Percentiles rank a stretch among this genome's conserved stretches.
These are phyloP conservation scores for Leptobrachium leishanense DNA, from an alignment of 2,113 vertebrate species.

Conservation along the genomic window DNA sequence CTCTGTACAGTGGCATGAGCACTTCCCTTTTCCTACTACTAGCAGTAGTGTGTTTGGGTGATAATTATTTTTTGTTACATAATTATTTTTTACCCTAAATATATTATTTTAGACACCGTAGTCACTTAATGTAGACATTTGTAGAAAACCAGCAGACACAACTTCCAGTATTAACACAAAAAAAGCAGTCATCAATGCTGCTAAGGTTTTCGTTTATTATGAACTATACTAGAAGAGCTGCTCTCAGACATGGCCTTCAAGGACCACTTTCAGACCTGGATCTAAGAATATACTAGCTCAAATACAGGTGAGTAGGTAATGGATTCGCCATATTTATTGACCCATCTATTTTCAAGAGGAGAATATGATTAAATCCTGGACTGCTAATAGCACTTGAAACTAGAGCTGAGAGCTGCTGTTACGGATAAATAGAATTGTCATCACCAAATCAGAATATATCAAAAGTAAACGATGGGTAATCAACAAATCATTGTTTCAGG, in stretches of 20 bases:
- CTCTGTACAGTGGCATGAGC: too few relatives aligned
- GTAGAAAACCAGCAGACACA: too few relatives aligned
- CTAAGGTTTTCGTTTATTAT: not conserved
- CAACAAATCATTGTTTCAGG: not conserved
- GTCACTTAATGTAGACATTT: too few relatives aligned
- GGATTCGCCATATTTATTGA: too few relatives aligned
- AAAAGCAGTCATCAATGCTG: not conserved
- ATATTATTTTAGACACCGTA: too few relatives aligned
- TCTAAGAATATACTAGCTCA: not conserved
- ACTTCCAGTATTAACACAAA: too few relatives aligned
- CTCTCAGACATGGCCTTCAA: not conserved
- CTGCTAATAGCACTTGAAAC: not conserved
- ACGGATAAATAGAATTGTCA: not conserved
- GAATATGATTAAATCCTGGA: not conserved
- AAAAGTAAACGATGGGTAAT: not conserved
- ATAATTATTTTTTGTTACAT: too few relatives aligned
- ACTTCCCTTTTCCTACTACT: too few relatives aligned
- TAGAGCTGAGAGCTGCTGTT: not conserved
- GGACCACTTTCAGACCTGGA: not conserved
- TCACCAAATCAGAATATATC: not conserved
- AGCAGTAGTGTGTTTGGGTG: too few relatives aligned
- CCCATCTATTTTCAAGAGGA: not conserved
- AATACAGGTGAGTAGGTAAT: too few relatives aligned
- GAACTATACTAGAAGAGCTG: not conserved
- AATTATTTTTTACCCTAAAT: too few relatives aligned